These are phyloP conservation scores for Leiothrix lutea DNA, from an alignment of 2,113 vertebrate genomes.

Conservation along the genomic window DNA sequence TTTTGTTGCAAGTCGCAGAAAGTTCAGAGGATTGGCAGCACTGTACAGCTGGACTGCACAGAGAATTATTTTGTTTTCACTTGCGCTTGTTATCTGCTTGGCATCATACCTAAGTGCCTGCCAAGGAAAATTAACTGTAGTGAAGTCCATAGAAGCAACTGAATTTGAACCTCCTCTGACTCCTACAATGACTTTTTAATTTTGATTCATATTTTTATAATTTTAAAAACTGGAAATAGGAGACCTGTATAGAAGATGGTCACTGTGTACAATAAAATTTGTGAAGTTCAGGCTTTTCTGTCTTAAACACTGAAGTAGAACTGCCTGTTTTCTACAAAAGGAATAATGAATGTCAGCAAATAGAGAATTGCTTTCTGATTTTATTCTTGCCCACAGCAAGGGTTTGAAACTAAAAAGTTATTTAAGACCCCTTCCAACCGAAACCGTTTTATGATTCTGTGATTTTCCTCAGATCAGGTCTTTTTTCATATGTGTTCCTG, in stretches of 20 bases:
- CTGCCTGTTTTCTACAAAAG: not conserved
- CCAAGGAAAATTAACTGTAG: not conserved
- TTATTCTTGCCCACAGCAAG: not conserved
- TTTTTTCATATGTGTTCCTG: not conserved
- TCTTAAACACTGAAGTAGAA: not conserved
- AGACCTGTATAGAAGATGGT: not conserved
- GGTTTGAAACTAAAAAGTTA: not conserved
- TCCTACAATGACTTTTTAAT: not conserved
- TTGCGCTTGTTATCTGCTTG: not conserved
- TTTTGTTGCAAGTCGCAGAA: not conserved
- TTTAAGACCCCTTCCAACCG: not conserved
- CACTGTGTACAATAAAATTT: not conserved
- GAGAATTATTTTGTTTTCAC: not conserved
- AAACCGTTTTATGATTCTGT: not conserved
- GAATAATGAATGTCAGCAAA: not conserved
- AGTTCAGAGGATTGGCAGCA: not conserved
- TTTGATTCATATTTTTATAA: not conserved
- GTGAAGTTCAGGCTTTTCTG: not conserved
- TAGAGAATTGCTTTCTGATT: not conserved
- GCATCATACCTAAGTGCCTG: not conserved
- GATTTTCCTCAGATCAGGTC: not conserved
- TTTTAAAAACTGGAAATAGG: not conserved
- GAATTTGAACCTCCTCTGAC: not conserved
- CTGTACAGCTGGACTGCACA: not conserved
- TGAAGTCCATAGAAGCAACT: not conserved